These are phyloP conservation scores for Chiloscyllium plagiosum DNA, from an alignment of 2,113 vertebrate genomes.

Conservation along the genomic window DNA sequence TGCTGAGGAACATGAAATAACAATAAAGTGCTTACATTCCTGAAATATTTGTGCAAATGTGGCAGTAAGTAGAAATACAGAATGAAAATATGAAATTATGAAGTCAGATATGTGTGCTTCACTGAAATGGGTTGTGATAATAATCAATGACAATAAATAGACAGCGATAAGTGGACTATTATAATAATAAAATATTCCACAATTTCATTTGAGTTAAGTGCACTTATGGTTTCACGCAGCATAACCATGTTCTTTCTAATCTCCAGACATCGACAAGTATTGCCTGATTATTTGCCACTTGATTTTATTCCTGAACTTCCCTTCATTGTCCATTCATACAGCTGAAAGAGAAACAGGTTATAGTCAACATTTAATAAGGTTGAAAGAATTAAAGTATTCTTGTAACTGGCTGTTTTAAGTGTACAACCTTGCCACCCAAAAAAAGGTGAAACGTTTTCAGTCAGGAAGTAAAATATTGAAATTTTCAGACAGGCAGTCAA, in stretches of 20 bases:
- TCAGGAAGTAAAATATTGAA: neutral
- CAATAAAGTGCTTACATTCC: neutral
- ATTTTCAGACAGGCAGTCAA: neutral
- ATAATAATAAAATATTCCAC: neutral
- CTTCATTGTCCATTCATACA: neutral
- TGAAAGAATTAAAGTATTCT: neutral
- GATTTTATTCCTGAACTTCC: neutral
- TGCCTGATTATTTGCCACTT: constrained; percentile 1
- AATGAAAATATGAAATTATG: neutral
- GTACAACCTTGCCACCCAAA: no score
- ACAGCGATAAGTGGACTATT: neutral
- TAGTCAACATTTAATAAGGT: neutral
- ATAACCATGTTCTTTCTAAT: neutral
- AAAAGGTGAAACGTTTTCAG: neutral
- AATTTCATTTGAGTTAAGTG: neutral
- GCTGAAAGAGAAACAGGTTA: neutral
- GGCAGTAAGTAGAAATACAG: neutral
- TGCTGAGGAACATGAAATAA: neutral
- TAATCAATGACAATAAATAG: constrained; percentile 8
- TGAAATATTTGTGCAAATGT: neutral
- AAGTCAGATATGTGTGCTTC: neutral
- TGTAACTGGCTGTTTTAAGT: neutral
- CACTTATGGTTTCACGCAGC: neutral
- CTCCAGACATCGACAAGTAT: neutral
- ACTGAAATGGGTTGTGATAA: neutral